Evolutionary conservation across 2,797 vertebrate species (phyloP).

Genomic region (Heterohyrax brucei): DNA sequence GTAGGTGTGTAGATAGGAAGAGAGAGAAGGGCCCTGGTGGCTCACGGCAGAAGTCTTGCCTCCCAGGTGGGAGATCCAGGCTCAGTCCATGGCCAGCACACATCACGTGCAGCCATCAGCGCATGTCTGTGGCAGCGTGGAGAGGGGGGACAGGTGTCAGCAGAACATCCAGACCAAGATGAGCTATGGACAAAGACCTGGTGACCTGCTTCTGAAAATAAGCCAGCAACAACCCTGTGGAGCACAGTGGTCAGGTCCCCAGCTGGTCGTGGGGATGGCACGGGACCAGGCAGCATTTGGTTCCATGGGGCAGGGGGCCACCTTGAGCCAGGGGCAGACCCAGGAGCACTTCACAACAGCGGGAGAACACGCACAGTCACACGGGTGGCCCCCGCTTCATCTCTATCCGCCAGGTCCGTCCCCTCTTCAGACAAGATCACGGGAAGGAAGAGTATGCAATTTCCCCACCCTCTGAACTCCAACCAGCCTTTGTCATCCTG

Average conservation of each 20-base stretch:
- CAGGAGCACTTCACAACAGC: too few species aligned
- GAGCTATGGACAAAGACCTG: background rate
- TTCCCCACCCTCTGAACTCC: rapidly evolving
- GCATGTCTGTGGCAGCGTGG: background rate
- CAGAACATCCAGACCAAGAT: background rate
- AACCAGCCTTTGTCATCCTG: background rate
- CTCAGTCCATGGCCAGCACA: background rate
- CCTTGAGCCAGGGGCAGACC: background rate
- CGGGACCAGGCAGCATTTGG: background rate
- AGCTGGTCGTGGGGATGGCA: background rate
- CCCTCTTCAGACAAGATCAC: background rate
- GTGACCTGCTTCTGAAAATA: background rate
- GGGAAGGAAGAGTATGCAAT: background rate
- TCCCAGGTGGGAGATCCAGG: background rate
- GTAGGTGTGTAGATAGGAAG: background rate
- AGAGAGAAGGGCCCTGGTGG: background rate
- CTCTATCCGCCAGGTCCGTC: background rate
- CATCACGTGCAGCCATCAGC: too few species aligned
- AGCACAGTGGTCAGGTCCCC: background rate
- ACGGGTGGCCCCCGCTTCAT: background rate
- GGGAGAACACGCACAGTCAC: background rate
- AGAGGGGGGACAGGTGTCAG: background rate
- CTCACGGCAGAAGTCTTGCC: background rate
- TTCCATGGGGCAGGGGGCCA: background rate
- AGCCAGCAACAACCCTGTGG: background rate